Evolutionary conservation across 2,797 vertebrate species (phyloP).

Genomic region (Chaunax sp.): DNA sequence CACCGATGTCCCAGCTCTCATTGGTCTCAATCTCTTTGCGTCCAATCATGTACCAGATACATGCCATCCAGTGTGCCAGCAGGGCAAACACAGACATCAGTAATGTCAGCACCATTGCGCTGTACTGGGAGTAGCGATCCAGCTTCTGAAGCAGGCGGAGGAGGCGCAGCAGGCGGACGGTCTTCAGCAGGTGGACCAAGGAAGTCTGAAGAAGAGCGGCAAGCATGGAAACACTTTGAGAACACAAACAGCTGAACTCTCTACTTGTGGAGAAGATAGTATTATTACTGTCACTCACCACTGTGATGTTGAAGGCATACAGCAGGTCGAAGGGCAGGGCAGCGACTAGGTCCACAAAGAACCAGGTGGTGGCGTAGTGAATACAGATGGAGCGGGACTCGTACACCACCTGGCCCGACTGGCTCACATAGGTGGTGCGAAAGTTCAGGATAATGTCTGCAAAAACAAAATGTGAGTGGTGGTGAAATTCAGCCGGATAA

Average conservation of each 20-base stretch:
- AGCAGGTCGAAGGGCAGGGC: constrained; percentile 97
- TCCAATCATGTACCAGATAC: constrained; percentile 95
- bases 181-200: constrained; percentile 95
- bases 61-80: constrained; percentile 97
- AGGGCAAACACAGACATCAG: constrained; percentile 95
- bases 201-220: constrained; percentile 85
- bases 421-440: constrained; percentile 95
- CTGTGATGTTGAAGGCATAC: constrained; percentile 95
- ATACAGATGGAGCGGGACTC: constrained; percentile 94
- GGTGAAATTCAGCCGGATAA: background rate
- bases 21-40: constrained; percentile 90
- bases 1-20: constrained; percentile 93
- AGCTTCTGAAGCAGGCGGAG: constrained; percentile 95
- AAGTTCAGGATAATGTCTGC: constrained; percentile 98
- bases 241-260: no score
- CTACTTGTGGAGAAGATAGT: background rate
- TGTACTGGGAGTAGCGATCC: constrained; percentile 98
- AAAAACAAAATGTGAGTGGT: constrained; percentile 27
- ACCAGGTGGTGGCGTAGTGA: constrained; percentile 98
- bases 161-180: constrained; percentile 91
- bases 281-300: constrained; percentile 85
- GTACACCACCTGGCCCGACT: constrained; percentile 96
- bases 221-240: background rate
- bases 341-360: constrained; percentile 95
- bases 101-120: constrained; percentile 93